Evolutionary conservation across 2,113 vertebrate genomes (phyloP).

Genomic region (Cyanistes caeruleus): DNA sequence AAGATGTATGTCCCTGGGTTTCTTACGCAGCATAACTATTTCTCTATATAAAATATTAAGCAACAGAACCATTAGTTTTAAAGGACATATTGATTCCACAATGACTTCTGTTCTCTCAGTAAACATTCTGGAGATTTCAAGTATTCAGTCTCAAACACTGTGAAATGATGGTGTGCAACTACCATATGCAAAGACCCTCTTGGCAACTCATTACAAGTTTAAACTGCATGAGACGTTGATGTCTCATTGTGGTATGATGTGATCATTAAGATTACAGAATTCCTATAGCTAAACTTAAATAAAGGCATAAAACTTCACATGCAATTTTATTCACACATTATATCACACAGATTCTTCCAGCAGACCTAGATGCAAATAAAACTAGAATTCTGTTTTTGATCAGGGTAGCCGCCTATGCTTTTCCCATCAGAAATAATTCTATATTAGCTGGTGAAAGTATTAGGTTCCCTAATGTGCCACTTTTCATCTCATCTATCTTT

Average conservation of each 20-base stretch:
- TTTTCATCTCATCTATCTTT: neutral
- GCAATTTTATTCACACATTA: neutral
- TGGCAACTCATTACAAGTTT: neutral
- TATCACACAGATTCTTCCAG: neutral
- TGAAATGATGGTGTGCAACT: neutral
- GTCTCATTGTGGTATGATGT: neutral
- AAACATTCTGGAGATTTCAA: neutral
- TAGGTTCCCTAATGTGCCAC: neutral
- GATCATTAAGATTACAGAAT: neutral
- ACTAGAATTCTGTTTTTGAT: neutral
- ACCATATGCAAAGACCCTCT: neutral
- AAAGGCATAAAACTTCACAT: neutral
- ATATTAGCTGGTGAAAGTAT: neutral
- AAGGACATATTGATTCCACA: slow-evolving; percentile 19
- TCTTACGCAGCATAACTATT: neutral
- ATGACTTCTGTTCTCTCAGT: neutral
- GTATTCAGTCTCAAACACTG: neutral
- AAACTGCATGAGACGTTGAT: neutral
- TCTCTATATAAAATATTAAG: slow-evolving; percentile 34
- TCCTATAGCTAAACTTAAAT: neutral
- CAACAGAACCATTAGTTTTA: neutral
- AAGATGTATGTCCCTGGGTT: neutral
- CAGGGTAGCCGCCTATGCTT: neutral
- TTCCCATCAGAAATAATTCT: neutral
- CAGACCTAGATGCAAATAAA: neutral